These are phyloP conservation scores for Drosophila ironensis DNA, from an alignment of 1,140 invertebrate species.

Conservation along the genomic window DNA sequence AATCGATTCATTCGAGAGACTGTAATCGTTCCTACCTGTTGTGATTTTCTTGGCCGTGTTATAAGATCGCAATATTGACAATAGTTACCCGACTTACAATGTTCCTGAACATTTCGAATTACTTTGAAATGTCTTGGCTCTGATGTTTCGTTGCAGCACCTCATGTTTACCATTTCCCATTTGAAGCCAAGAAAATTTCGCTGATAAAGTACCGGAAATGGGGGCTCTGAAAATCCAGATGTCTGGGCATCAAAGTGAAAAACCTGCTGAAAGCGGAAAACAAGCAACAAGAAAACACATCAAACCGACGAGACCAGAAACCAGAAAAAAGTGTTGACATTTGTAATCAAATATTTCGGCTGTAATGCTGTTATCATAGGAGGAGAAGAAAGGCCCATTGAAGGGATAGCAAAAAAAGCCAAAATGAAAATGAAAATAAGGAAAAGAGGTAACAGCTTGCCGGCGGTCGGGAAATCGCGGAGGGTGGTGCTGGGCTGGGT, in stretches of 20 bases:
- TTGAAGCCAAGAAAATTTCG: conserved; percentile 3
- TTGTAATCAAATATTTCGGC: conserved; percentile 68
- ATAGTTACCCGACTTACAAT: too few species aligned
- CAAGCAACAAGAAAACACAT: neutral
- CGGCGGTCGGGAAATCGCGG: conserved; percentile 12
- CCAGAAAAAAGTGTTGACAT: conserved; percentile 54
- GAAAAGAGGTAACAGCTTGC: conserved; percentile 45
- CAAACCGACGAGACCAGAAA: neutral
- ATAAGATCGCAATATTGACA: too few species aligned
- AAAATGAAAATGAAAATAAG: too few species aligned
- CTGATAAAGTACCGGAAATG: conserved; percentile 15
- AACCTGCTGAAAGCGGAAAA: conserved; percentile 9
- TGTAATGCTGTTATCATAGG: conserved; percentile 54
- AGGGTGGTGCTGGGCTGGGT: neutral
- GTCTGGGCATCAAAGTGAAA: conserved; percentile 23
- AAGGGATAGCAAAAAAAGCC: too few species aligned
- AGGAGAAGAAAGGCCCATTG: conserved; percentile 42
- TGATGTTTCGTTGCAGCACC: too few species aligned
- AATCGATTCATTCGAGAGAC: too few species aligned
- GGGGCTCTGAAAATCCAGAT: neutral
- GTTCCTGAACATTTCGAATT: too few species aligned
- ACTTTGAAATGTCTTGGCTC: too few species aligned
- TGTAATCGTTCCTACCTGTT: too few species aligned
- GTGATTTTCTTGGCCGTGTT: too few species aligned
- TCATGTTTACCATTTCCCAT: too few species aligned